A percentile compares a stretch with the other conserved stretches of the same genome.
Conservation (phyloP, 2,113 vertebrate species). For the Stomatorhinus ivindoensis region DNA sequence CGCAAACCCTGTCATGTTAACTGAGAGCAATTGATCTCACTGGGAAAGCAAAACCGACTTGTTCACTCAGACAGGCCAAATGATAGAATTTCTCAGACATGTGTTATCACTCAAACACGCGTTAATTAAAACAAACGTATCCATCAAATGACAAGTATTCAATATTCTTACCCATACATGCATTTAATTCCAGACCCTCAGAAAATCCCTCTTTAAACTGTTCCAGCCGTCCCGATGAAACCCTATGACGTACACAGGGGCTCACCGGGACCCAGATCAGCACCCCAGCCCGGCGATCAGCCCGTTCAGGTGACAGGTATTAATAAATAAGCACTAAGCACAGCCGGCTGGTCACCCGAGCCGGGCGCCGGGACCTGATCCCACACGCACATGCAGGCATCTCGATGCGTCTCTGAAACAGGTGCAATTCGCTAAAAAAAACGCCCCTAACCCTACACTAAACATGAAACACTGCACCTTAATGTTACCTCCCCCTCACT, state of each 20-base stretch:
- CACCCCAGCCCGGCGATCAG: neutral
- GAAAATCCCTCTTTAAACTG: neutral
- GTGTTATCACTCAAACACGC: neutral
- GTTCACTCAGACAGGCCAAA: neutral
- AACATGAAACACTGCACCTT: neutral
- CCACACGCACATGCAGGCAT: constrained; percentile 21
- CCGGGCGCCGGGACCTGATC: constrained; percentile 45
- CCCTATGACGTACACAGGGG: neutral
- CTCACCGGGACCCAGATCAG: neutral
- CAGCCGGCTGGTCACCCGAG: constrained; percentile 44
- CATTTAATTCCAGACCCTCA: neutral
- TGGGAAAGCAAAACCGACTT: neutral
- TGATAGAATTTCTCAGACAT: neutral
- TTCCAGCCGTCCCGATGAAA: neutral
- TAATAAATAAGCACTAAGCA: constrained; percentile 50
- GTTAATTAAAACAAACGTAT: neutral
- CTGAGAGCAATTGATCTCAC: neutral
- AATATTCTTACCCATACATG: neutral
- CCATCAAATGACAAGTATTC: neutral
- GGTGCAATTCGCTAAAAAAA: neutral
- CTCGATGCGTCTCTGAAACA: neutral
- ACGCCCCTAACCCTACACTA: neutral
- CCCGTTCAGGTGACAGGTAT: constrained; percentile 57
- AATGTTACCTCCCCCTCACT: neutral
- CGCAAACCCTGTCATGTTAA: neutral